Conservation (phyloP, 2,888 invertebrate species). For the Smittia sp. region DNA sequence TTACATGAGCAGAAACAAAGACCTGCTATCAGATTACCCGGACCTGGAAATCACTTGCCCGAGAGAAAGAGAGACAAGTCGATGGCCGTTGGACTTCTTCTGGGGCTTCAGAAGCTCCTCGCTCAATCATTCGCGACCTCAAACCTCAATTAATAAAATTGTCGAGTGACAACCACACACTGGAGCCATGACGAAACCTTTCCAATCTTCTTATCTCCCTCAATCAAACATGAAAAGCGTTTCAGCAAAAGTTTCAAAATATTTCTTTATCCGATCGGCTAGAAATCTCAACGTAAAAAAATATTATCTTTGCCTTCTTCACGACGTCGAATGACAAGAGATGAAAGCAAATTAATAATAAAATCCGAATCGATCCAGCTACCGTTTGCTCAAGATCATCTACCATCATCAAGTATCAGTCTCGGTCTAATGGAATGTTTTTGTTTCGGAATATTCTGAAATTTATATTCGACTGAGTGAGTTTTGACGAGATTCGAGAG, state of each 20-base stretch:
- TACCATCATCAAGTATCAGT: background rate
- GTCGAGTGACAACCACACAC: background rate
- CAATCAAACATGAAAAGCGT: conserved; percentile 19
- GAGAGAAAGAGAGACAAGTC: too few relatives aligned
- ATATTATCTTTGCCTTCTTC: background rate
- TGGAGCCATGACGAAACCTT: background rate
- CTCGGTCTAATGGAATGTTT: too few relatives aligned
- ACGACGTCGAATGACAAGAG: background rate
- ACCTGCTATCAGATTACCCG: background rate
- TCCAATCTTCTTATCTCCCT: background rate
- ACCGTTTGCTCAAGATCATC: background rate
- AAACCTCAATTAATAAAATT: conserved; percentile 2
- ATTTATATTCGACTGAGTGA: too few relatives aligned
- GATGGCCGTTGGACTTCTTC: background rate
- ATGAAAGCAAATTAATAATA: conserved; percentile 5
- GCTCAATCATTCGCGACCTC: background rate
- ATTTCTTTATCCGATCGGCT: background rate
- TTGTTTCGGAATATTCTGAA: too few relatives aligned
- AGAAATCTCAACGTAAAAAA: background rate
- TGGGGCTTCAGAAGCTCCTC: background rate
- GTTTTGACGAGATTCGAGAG: too few relatives aligned
- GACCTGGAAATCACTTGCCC: background rate
- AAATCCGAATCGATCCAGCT: background rate
- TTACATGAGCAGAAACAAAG: conserved; percentile 14
- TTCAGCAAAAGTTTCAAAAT: conserved; percentile 17